Evolutionary conservation across 2,888 invertebrate species (phyloP).

Genomic region (Chaetogeoica ovagalla): DNA sequence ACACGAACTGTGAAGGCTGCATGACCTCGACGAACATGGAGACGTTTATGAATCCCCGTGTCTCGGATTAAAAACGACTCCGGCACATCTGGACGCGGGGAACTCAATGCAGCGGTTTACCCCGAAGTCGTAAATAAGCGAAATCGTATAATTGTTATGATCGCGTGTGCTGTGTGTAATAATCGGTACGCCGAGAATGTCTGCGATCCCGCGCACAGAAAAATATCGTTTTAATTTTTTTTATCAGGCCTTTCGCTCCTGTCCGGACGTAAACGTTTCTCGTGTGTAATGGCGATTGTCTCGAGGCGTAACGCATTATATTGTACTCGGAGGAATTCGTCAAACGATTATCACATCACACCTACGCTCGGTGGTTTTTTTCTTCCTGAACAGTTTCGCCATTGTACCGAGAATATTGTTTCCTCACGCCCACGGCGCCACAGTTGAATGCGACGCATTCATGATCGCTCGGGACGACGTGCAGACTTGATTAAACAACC

Average conservation of each 20-base stretch:
- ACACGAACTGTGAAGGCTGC: background rate
- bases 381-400: background rate
- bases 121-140: too few relatives aligned
- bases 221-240: background rate
- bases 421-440: conserved; percentile 12
- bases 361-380: conserved; percentile 17
- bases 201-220: background rate
- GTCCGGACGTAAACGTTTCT: background rate
- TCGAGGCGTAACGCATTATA: background rate
- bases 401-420: conserved; percentile 9
- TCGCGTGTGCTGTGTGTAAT: too few relatives aligned
- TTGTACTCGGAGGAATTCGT: conserved; percentile 9
- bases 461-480: conserved; percentile 5
- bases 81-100: background rate
- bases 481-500: conserved; percentile 26
- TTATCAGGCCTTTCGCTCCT: background rate
- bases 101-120: background rate
- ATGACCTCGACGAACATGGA: background rate
- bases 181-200: too few relatives aligned
- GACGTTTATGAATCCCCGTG: background rate
- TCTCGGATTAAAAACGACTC: background rate
- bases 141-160: too few relatives aligned
- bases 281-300: background rate
- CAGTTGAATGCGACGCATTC: conserved; percentile 22
- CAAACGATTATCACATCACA: conserved; percentile 27